Percentiles rank a stretch among this genome's conserved stretches.
These are phyloP conservation scores for Lepidostoma basale DNA, from an alignment of 1,140 invertebrate species.

Conservation along the genomic window DNA sequence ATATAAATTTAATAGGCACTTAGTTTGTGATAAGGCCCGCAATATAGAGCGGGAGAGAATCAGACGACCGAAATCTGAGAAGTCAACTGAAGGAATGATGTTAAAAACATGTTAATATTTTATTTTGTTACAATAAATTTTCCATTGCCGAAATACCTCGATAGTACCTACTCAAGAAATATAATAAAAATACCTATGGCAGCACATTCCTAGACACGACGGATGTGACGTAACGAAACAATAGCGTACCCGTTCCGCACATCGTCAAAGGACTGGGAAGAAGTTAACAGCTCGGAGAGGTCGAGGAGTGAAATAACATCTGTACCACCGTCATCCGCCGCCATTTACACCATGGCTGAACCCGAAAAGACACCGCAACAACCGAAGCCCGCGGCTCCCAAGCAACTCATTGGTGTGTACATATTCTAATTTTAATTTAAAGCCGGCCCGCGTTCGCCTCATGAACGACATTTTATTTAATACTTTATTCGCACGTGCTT, in stretches of 20 bases:
- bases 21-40: too few species aligned
- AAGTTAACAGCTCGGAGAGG: constrained; percentile 61
- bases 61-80: too few species aligned
- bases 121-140: too few species aligned
- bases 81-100: too few species aligned
- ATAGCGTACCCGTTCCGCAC: constrained; percentile 7
- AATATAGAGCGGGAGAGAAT: too few species aligned
- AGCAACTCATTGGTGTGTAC: constrained; percentile 60
- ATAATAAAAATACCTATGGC: too few species aligned
- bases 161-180: too few species aligned
- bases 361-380: constrained; percentile 61
- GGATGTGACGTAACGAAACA: constrained; percentile 19
- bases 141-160: too few species aligned
- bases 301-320: constrained; percentile 62
- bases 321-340: constrained; percentile 61
- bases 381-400: constrained; percentile 56
- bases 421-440: constrained; percentile 7
- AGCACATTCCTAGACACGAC: not conserved
- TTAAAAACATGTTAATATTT: too few species aligned
- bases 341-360: constrained; percentile 64
- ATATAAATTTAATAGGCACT: too few species aligned
- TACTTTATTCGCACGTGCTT: constrained; percentile 29
- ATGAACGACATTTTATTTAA: constrained; percentile 26
- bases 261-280: constrained; percentile 47
- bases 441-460: not conserved